Evolutionary conservation across 2,797 vertebrate genomes (phyloP), one percentile per base, ranked within the genome.

Genomic region (Centropyge bicolor): DNA sequence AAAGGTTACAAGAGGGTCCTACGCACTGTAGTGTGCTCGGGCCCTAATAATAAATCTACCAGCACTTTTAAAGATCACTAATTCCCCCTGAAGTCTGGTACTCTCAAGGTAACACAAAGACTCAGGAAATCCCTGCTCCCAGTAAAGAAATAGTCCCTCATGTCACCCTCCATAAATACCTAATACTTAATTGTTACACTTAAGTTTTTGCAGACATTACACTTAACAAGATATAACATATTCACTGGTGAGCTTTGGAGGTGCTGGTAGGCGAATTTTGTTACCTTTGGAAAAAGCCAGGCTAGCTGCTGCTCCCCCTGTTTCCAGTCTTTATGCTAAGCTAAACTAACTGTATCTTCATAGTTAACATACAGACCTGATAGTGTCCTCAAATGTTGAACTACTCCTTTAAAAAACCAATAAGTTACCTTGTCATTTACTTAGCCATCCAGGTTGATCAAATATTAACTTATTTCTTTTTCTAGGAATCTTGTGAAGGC

Each of bases 391-490:
- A 51, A 51, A 19, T 81, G 3, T 49, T 35, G 63, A 65, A 41
- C 4, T n/a, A 20, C 55, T 41, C 20, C 22, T 31, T 72, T 72
- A 45, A 60, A 68, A 49, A 10, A 68, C 11, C 51, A 48, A 12
- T 41, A 36, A 2, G 17, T 13, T 45, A 36, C 2, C 22, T 16
- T 27, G 16, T 62, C 35, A 41, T 11, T 77, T 6, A 16, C 27
- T 71, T 31, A 35, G 61, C 20, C 54, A 16, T 22, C 4, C 22
- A 60, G 1, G 16, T 20, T n/a, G 49, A 74, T 14, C 13, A 49
- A 56, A 64, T 35, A 24, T 48, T 16, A 52, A 31, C 8, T 45
- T 6, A 49, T 68, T 74, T 70, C 22, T 54, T 61, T 52, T 40
- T 73, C 45, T 2, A 1, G 5, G 17, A 80, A 36, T 59, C 16